Conservation (phyloP, 2,113 vertebrate genomes). For the Silurus glanis region DNA sequence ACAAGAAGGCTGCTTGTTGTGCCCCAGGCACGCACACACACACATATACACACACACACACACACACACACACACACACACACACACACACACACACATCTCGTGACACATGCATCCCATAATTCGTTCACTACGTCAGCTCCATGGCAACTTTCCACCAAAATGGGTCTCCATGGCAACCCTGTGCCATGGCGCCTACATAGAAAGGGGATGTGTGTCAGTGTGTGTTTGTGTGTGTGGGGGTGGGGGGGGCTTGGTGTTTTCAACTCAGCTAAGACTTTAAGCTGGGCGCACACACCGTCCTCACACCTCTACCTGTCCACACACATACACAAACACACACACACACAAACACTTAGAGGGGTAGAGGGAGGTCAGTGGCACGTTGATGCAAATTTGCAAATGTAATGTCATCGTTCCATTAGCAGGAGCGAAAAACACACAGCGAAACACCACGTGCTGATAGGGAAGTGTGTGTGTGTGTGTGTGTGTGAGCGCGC, state of each 20-base stretch:
- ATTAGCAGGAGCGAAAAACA: conserved; percentile 35
- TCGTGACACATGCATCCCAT: conserved; percentile 76
- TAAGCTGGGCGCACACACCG: background rate
- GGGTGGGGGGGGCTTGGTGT: conserved; percentile 36
- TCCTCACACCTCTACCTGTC: conserved; percentile 1
- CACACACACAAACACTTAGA: conserved; percentile 28
- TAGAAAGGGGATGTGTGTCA: conserved; percentile 65
- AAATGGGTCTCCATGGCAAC: conserved; percentile 76
- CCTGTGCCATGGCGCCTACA: conserved; percentile 73
- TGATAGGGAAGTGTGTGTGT: background rate
- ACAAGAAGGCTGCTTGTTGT: conserved; percentile 49
- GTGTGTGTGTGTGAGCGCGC: conserved; percentile 14
- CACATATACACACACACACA: conserved; percentile 10
- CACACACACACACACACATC: conserved; percentile 52
- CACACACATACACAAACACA: conserved; percentile 10
- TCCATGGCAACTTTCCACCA: conserved; percentile 67
- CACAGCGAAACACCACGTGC: background rate
- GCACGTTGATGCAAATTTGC: conserved; percentile 46
- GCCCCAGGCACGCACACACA: conserved; percentile 50
- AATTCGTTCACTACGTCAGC: conserved; percentile 71
- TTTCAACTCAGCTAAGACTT: background rate
- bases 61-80: conserved; percentile 40
- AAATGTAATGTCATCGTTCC: conserved; percentile 46
- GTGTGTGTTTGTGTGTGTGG: background rate
- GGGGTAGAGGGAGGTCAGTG: conserved; percentile 42